Conservation (phyloP, 2,888 invertebrate species). For the Drosophila paranaensis region DNA sequence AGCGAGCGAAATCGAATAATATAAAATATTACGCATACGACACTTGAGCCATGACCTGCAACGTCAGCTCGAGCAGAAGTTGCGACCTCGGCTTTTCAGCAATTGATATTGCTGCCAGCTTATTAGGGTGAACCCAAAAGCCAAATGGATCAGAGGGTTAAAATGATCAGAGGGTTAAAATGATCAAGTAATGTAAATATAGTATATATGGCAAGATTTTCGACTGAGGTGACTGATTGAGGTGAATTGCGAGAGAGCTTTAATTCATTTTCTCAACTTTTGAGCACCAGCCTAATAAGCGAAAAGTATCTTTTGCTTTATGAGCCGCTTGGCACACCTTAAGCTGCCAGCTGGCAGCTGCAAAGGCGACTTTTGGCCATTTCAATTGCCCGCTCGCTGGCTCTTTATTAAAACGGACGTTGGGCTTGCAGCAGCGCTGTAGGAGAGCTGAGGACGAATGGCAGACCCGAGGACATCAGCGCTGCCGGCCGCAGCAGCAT, state of each 20-base stretch:
- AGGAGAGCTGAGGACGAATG: conserved; percentile 16
- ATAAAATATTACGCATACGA: conserved; percentile 53
- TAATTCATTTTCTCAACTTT: neutral
- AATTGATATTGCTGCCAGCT: neutral
- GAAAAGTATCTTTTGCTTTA: neutral
- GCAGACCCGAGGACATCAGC: conserved; percentile 15
- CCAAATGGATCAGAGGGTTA: neutral
- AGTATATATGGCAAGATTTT: neutral
- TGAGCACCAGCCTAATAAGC: conserved; percentile 22
- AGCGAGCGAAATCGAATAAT: conserved; percentile 45
- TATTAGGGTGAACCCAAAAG: conserved; percentile 6
- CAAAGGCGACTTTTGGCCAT: conserved; percentile 39
- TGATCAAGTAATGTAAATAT: neutral
- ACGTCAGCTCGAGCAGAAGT: conserved; percentile 41
- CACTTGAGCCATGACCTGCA: conserved; percentile 50
- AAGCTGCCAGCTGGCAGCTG: conserved; percentile 2
- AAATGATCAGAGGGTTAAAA: neutral
- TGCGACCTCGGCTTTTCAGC: conserved; percentile 32
- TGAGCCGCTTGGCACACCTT: conserved; percentile 2
- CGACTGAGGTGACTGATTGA: neutral
- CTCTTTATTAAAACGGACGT: conserved; percentile 60
- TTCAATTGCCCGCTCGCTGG: conserved; percentile 51
- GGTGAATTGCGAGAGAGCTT: neutral
- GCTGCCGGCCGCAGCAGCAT: conserved; percentile 32
- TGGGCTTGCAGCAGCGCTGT: conserved; percentile 8